These are phyloP conservation scores for Orius laevigatus DNA, from an alignment of 1,140 invertebrate genomes.

Conservation along the genomic window DNA sequence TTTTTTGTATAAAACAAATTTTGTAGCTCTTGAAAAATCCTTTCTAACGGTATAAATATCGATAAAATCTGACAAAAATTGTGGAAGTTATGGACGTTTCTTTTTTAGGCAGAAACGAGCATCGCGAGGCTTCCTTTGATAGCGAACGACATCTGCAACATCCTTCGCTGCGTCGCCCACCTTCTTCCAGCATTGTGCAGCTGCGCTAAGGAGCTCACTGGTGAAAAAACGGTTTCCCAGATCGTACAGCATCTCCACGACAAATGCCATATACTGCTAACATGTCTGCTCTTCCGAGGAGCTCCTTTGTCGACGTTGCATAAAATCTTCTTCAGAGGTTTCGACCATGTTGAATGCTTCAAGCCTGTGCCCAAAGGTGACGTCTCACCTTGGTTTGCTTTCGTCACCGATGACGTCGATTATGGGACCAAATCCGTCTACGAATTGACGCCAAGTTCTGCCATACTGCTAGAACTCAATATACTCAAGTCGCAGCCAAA, in stretches of 20 bases:
- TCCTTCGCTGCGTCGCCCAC: slow-evolving; percentile 50
- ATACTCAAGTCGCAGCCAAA: slow-evolving; percentile 57
- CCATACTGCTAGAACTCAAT: slow-evolving; percentile 46
- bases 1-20: too few relatives aligned
- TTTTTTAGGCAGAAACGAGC: slow-evolving; percentile 40
- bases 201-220: slow-evolving; percentile 41
- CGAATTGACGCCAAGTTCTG: slow-evolving; percentile 35
- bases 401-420: slow-evolving; percentile 17
- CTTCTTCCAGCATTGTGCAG: slow-evolving; percentile 44
- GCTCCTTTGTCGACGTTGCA: slow-evolving; percentile 50
- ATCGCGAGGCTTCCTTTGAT: slow-evolving; percentile 39
- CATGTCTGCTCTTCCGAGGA: slow-evolving; percentile 49
- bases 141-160: slow-evolving; percentile 53
- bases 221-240: slow-evolving; percentile 36
- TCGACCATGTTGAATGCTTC: slow-evolving; percentile 31
- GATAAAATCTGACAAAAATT: too few relatives aligned
- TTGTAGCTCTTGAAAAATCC: too few relatives aligned
- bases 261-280: slow-evolving; percentile 57
- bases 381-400: slow-evolving; percentile 20
- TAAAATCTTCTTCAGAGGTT: slow-evolving; percentile 34
- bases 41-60: too few relatives aligned
- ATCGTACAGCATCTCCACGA: slow-evolving; percentile 56
- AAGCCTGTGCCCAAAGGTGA: slow-evolving; percentile 9
- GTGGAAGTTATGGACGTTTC: too few relatives aligned
- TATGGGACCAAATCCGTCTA: slow-evolving; percentile 17